These are phyloP conservation scores for Drosophila suzukii DNA, from an alignment of 1,140 invertebrate genomes.

Conservation along the genomic window DNA sequence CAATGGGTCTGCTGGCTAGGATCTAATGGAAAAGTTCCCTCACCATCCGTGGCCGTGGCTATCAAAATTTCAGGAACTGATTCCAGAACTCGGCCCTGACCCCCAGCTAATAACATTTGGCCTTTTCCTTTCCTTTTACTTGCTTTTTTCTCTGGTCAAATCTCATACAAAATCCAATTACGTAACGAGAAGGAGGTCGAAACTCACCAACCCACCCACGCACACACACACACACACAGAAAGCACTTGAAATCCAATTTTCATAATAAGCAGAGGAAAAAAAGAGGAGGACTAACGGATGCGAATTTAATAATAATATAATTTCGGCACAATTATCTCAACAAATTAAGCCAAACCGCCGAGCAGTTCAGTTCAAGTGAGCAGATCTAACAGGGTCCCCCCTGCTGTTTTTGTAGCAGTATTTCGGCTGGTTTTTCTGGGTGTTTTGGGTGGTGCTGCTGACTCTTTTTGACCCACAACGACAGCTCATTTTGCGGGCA, in stretches of 20 bases:
- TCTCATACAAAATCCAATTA: conserved; percentile 78
- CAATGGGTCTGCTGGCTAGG: conserved; percentile 33
- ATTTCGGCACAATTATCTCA: conserved; percentile 80
- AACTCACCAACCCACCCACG: conserved; percentile 32
- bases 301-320: conserved; percentile 81
- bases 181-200: conserved; percentile 68
- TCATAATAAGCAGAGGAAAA: conserved; percentile 69
- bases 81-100: conserved; percentile 26
- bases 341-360: conserved; percentile 80
- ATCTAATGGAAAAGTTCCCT: conserved; percentile 19
- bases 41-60: no score
- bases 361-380: conserved; percentile 61
- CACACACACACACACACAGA: conserved; percentile 9
- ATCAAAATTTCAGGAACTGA: conserved; percentile 27
- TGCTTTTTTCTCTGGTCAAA: conserved; percentile 44
- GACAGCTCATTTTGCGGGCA: conserved; percentile 67
- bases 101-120: conserved; percentile 60
- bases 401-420: conserved; percentile 9
- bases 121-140: conserved; percentile 37
- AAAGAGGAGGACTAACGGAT: conserved; percentile 52
- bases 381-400: conserved; percentile 38
- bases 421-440: conserved; percentile 23
- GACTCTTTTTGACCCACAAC: conserved; percentile 47
- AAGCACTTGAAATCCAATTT: conserved; percentile 78
- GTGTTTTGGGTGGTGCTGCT: conserved; percentile 7